Conservation (phyloP, 2,113 vertebrate genomes). For the Cygnus buccinator region DNA sequence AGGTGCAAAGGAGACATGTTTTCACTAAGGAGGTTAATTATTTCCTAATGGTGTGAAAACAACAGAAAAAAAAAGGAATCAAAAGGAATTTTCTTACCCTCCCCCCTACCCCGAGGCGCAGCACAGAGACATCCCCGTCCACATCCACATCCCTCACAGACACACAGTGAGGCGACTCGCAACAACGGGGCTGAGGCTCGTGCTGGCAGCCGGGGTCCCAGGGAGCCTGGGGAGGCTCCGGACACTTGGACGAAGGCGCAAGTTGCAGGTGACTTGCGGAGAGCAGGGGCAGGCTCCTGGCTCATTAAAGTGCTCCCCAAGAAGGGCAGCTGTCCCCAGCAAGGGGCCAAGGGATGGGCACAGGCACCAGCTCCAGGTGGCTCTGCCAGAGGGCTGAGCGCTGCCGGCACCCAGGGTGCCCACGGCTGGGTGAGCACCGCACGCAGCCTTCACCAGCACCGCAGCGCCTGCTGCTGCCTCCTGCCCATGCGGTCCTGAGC, state of each 20-base stretch:
- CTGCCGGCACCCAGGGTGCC: neutral
- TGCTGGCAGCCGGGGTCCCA: rapidly evolving
- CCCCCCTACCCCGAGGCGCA: conserved; percentile 21
- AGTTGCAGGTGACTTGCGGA: neutral
- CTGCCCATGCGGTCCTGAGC: neutral
- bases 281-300: neutral
- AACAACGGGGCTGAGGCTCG: neutral
- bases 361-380: neutral
- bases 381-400: neutral
- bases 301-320: neutral
- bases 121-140: conserved; percentile 19
- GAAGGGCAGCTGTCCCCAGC: neutral
- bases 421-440: neutral
- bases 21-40: conserved; percentile 78
- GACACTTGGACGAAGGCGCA: neutral
- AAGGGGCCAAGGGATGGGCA: neutral
- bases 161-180: neutral
- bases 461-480: neutral
- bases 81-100: conserved; percentile 63
- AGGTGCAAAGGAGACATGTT: conserved; percentile 74
- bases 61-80: conserved; percentile 58
- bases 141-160: neutral
- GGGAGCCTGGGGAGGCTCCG: neutral
- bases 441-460: neutral
- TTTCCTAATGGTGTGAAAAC: conserved; percentile 77